Evolutionary conservation across 2,888 invertebrate genomes (phyloP).

Genomic region (Drosophila mimetica): DNA sequence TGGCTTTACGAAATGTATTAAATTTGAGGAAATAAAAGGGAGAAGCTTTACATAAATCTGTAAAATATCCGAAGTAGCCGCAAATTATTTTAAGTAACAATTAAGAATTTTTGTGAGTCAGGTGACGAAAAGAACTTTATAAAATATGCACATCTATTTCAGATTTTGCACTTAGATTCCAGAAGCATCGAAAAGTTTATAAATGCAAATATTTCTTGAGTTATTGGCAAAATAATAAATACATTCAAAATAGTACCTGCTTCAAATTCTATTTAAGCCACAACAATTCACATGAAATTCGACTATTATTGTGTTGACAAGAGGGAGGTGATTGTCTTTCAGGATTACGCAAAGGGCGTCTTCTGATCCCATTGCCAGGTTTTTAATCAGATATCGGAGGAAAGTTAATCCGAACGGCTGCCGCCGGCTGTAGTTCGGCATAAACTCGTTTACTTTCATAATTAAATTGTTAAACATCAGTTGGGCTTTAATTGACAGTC

Average conservation of each 20-base stretch:
- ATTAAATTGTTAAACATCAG: conserved; percentile 80
- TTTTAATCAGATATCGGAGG: conserved; percentile 4
- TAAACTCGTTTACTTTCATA: conserved; percentile 75
- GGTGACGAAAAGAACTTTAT: no score
- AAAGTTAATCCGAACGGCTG: conserved; percentile 4
- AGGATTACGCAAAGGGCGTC: background rate
- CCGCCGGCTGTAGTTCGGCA: conserved; percentile 48
- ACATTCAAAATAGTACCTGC: background rate
- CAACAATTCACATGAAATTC: background rate
- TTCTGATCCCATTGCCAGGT: background rate
- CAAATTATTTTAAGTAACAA: no score
- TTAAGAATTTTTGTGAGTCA: no score
- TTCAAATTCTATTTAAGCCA: background rate
- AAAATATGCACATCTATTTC: no score
- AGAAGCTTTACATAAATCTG: background rate
- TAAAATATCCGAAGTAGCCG: no score
- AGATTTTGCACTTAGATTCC: no score
- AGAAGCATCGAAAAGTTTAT: no score
- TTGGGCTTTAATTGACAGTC: conserved; percentile 79
- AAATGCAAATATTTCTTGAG: no score
- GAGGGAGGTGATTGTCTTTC: background rate
- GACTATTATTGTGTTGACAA: background rate
- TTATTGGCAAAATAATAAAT: background rate
- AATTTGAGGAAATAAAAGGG: background rate
- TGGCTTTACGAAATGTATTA: no score